Evolutionary conservation across 1,140 invertebrate species (phyloP).

Genomic region (Drosophila ogumai): DNA sequence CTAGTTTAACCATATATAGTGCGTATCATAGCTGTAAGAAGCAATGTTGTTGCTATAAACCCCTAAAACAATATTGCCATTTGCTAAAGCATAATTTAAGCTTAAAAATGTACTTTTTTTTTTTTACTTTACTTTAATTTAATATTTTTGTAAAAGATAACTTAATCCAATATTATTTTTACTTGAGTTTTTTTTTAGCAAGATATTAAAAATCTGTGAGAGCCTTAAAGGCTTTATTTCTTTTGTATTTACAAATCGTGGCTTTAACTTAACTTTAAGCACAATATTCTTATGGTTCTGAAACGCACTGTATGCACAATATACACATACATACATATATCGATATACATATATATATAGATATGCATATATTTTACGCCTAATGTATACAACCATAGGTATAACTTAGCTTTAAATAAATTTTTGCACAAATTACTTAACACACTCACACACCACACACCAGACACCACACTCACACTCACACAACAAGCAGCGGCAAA

Average conservation of each 20-base stretch:
- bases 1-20: conserved; percentile 21
- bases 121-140: background rate
- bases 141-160: background rate
- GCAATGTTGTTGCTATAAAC: conserved; percentile 5
- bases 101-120: background rate
- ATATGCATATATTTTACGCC: conserved; percentile 11
- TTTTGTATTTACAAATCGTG: background rate
- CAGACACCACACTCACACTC: background rate
- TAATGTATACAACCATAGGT: conserved; percentile 25
- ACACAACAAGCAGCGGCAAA: conserved; percentile 35
- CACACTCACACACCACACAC: conserved; percentile 5
- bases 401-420: conserved; percentile 30
- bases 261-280: conserved; percentile 22
- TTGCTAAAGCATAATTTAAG: background rate
- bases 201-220: background rate
- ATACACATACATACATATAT: conserved; percentile 8
- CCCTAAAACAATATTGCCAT: background rate
- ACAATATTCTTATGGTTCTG: conserved; percentile 35
- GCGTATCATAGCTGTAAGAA: conserved; percentile 42
- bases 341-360: conserved; percentile 12
- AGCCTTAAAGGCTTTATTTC: background rate
- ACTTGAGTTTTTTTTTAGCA: background rate
- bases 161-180: background rate
- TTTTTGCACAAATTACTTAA: conserved; percentile 46
- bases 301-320: conserved; percentile 38